Conservation (phyloP, 2,888 invertebrate genomes). For the Andrena haemorrhoa region DNA sequence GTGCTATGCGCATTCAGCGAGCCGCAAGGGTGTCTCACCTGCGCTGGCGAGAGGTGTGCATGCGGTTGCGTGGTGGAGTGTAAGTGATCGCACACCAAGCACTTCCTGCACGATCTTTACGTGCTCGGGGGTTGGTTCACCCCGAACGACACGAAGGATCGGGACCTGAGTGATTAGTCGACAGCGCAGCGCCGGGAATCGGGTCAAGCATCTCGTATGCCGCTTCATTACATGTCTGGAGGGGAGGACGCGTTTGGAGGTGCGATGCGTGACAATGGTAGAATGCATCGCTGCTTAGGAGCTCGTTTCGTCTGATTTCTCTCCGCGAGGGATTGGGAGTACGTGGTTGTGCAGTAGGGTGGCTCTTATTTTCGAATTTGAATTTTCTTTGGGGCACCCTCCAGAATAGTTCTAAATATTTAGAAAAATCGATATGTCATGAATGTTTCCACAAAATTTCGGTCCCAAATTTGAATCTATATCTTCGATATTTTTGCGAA, state of each 20-base stretch:
- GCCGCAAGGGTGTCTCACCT: constrained; percentile 41
- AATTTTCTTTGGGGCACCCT: too few species aligned
- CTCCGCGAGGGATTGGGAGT: not conserved
- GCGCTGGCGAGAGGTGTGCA: constrained; percentile 11
- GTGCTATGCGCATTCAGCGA: constrained; percentile 41
- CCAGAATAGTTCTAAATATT: too few species aligned
- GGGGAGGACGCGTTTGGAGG: constrained; percentile 50
- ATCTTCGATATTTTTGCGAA: too few species aligned
- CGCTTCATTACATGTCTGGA: constrained; percentile 69
- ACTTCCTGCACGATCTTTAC: constrained; percentile 26
- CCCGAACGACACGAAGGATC: constrained; percentile 56
- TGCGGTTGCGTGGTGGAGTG: constrained; percentile 2
- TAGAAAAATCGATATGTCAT: too few species aligned
- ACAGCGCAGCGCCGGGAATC: constrained; percentile 56
- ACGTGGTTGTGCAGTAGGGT: not conserved
- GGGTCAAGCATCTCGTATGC: constrained; percentile 73
- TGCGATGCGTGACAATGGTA: constrained; percentile 42
- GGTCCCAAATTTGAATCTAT: too few species aligned
- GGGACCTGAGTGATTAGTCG: constrained; percentile 61
- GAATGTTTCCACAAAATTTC: too few species aligned
- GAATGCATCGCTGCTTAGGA: constrained; percentile 28
- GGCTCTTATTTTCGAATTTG: too few species aligned
- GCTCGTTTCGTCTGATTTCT: constrained; percentile 42
- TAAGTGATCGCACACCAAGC: constrained; percentile 12
- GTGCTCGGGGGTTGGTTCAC: constrained; percentile 30